Base-by-base conservation (phyloP, 2,888 invertebrate species). In the Tuberolachnus salignus region DNA sequence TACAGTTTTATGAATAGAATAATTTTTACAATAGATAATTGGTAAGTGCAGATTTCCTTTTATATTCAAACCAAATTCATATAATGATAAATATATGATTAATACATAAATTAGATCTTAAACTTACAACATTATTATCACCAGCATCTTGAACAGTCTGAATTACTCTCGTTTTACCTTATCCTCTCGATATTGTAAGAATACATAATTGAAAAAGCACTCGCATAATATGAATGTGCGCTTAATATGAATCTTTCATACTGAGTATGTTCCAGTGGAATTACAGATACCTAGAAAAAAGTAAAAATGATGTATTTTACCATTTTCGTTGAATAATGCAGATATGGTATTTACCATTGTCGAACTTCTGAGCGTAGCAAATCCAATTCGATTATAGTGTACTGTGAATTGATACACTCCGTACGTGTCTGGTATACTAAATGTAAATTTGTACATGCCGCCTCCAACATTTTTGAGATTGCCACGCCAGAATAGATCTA, bases 331-430 rank as follows among this genome's bases (percentile, higher is more conserved):
- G 42, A 1, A 19, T 66, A 10, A 8, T 11, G 23, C 23, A n/a
- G n/a, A 66, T 49, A 98, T 90, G 11, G 99, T 98, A 0, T 98
- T 98, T 34, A 99, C 97, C 92, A 93, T 86, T 26, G 98, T 98
- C 10, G 95, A 92, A 85, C 94, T 96, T 85, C 92, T 95, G 4
- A 99, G 88, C 84, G 95, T 92, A 0, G 98, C 98, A 85, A 93
- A 95, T 1, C 99, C 99, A 78, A 98, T 89, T 80, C 98, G 90
- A 84, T 95, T 94, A 85, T 99, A 98, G 85, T 99, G 97, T 1
- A 99, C 96, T 86, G 97, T 94, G 86, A 99, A 98, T 87, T 99
- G 97, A 86, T 94, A 99, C 1, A 99, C 98, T 0, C 99, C 99
- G 87, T 99, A 99, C 0, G 99, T 98, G 86, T 99, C 99, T 0